These are phyloP conservation scores for Frankliniella intonsa DNA, from an alignment of 2,888 invertebrate genomes.

Conservation along the genomic window DNA sequence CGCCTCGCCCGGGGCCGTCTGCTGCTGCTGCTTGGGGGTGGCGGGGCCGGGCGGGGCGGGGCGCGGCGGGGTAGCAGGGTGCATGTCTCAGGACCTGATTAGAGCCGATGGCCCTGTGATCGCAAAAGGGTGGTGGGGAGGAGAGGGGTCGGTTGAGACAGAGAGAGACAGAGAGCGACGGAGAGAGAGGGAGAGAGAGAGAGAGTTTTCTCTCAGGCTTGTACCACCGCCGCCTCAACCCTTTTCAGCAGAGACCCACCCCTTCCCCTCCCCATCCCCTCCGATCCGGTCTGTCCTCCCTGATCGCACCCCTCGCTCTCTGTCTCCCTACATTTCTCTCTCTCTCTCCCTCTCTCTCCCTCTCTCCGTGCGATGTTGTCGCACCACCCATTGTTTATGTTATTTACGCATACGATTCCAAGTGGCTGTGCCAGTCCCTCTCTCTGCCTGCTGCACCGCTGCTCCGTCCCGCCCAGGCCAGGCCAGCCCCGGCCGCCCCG, in stretches of 20 bases:
- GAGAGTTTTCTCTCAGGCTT: not conserved
- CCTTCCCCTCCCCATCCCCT: not conserved
- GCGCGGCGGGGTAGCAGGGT: not conserved
- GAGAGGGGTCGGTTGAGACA: not conserved
- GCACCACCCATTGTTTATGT: conserved; percentile 19
- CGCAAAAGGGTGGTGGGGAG: not conserved
- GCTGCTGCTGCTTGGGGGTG: not conserved
- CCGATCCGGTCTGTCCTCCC: not conserved
- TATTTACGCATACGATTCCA: not conserved
- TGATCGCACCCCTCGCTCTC: not conserved
- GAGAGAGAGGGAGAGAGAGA: not conserved
- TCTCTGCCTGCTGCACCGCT: too few relatives aligned
- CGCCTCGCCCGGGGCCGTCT: not conserved
- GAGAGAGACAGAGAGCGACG: not conserved
- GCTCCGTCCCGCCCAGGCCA: too few relatives aligned
- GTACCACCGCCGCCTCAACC: not conserved
- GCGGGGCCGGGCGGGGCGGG: not conserved
- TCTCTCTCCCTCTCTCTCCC: not conserved
- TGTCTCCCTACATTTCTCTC: not conserved
- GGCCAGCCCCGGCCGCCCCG: too few relatives aligned
- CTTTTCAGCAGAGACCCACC: not conserved
- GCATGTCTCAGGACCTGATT: conserved; percentile 16
- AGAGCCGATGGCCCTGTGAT: conserved; percentile 24
- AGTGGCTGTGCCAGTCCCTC: not conserved
- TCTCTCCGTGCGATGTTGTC: not conserved